Evolutionary conservation across 1,140 invertebrate species (phyloP).

Genomic region (Drosophila pseudoananassae): DNA sequence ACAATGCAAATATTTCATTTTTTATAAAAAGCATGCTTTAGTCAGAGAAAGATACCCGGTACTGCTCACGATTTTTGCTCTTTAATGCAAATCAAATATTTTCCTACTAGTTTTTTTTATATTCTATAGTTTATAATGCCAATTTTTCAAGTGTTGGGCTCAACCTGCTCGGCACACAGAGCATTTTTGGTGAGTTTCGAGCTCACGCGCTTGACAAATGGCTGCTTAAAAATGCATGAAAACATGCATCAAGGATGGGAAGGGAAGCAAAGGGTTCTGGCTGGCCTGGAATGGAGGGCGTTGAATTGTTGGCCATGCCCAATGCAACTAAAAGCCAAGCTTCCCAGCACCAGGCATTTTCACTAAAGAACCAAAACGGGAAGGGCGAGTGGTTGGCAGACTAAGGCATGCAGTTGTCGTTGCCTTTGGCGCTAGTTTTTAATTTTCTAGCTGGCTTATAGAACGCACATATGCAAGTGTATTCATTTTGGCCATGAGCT

Average conservation of each 20-base stretch:
- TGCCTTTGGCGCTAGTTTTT: slow-evolving; percentile 45
- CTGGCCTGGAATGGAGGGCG: not conserved
- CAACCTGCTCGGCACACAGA: slow-evolving; percentile 6
- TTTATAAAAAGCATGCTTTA: no score
- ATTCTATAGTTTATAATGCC: not conserved
- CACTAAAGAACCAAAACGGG: slow-evolving; percentile 14
- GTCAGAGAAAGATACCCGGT: no score
- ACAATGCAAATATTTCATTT: no score
- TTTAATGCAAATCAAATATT: not conserved
- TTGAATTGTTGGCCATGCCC: slow-evolving; percentile 49
- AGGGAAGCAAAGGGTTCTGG: not conserved
- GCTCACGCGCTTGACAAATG: slow-evolving; percentile 68
- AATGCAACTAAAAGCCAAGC: slow-evolving; percentile 4
- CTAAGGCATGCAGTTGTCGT: slow-evolving; percentile 31
- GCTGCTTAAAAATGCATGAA: slow-evolving; percentile 73
- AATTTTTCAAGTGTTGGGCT: slow-evolving; percentile 12
- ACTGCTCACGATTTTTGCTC: no score
- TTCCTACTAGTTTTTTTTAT: not conserved
- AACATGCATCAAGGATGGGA: slow-evolving; percentile 11
- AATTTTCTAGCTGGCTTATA: slow-evolving; percentile 45
- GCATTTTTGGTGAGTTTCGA: slow-evolving; percentile 39
- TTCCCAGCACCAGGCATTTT: not conserved
- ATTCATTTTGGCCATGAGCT: slow-evolving; percentile 10
- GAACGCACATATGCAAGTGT: no score
- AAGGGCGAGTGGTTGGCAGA: not conserved